phyloP scores from a whole-genome alignment of 2,888 invertebrate species.

The Cephus spinipes region DNA sequence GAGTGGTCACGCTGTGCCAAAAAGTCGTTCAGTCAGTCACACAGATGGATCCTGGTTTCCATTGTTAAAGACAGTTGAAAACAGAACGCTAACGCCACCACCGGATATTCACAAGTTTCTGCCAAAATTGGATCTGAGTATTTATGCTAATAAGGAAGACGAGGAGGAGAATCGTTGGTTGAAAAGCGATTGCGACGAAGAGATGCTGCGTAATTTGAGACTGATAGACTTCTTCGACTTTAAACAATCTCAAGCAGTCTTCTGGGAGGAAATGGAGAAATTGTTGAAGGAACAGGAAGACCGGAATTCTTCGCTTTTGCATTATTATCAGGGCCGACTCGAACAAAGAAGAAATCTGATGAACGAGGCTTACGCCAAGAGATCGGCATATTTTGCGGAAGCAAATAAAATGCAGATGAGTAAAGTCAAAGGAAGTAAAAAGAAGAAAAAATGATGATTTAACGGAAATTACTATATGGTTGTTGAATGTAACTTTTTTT shows the following conservation, averaged over 20 bases:
- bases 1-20: background rate
- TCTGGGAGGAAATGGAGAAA: slow-evolving; percentile 17
- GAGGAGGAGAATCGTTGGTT: slow-evolving; percentile 35
- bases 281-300: slow-evolving; percentile 1
- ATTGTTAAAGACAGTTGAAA: background rate
- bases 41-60: background rate
- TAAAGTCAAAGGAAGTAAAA: slow-evolving; percentile 23
- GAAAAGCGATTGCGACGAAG: slow-evolving; percentile 33
- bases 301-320: slow-evolving; percentile 4
- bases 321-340: background rate
- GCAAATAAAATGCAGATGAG: slow-evolving; percentile 15
- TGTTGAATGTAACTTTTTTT: too few relatives aligned
- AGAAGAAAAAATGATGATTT: slow-evolving; percentile 4
- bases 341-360: background rate
- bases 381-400: slow-evolving; percentile 17
- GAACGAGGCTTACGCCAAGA: slow-evolving; percentile 13
- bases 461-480: background rate
- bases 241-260: slow-evolving; percentile 16
- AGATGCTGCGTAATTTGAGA: slow-evolving; percentile 31
- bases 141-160: slow-evolving; percentile 28
- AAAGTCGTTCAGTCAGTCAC: background rate
- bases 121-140: slow-evolving; percentile 27
- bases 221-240: slow-evolving; percentile 29
- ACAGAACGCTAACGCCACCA: slow-evolving; percentile 24
- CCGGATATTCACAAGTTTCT: slow-evolving; percentile 16